Evolutionary conservation across 2,888 invertebrate species (phyloP).

Genomic region (Sisyra nigra): DNA sequence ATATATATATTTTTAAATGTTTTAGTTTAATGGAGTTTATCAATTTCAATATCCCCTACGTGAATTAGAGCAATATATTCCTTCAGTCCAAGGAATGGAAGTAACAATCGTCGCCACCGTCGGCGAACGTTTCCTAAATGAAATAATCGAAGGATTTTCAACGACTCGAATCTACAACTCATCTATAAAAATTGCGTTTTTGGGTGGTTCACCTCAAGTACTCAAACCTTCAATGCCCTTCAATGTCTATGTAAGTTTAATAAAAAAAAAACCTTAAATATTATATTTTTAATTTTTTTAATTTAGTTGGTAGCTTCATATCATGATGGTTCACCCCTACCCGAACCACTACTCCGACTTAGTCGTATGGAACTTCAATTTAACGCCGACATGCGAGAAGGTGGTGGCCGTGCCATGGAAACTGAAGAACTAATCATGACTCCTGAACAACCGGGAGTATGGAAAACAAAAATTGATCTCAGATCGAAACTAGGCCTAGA

Average conservation of each 20-base stretch:
- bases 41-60: constrained; percentile 74
- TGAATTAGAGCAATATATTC: constrained; percentile 52
- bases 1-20: constrained; percentile 8
- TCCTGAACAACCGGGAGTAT: constrained; percentile 54
- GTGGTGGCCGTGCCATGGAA: constrained; percentile 48
- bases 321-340: constrained; percentile 75
- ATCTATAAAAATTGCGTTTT: constrained; percentile 62
- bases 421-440: constrained; percentile 43
- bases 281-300: constrained; percentile 17
- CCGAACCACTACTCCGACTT: constrained; percentile 40
- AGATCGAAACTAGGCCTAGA: constrained; percentile 45
- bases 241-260: constrained; percentile 55
- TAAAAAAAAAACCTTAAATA: no score
- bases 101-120: constrained; percentile 72
- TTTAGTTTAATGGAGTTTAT: constrained; percentile 75
- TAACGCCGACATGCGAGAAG: constrained; percentile 39
- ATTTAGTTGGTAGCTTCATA: constrained; percentile 69
- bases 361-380: constrained; percentile 52
- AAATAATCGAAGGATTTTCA: constrained; percentile 73
- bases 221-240: constrained; percentile 93
- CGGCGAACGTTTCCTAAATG: constrained; percentile 74
- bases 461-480: constrained; percentile 69
- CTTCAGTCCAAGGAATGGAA: constrained; percentile 60
- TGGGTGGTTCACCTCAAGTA: constrained; percentile 83
- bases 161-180: constrained; percentile 80